These are phyloP conservation scores for Corapipo altera DNA, from an alignment of 2,113 vertebrate species.

Conservation along the genomic window DNA sequence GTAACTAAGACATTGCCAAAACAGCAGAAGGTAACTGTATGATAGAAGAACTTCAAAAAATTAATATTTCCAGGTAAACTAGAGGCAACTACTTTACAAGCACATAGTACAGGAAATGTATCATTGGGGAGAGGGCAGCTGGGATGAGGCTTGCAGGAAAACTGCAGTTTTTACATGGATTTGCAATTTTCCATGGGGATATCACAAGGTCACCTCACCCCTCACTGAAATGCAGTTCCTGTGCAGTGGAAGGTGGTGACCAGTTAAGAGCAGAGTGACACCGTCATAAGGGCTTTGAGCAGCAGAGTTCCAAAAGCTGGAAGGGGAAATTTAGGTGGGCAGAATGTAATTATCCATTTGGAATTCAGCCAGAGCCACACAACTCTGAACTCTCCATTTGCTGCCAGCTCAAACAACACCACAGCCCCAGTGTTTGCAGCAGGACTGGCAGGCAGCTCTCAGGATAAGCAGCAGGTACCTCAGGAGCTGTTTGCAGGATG, in stretches of 20 bases:
- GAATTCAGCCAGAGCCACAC: background rate
- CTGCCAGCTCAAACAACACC: background rate
- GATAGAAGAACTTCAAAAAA: background rate
- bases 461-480: background rate
- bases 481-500: background rate
- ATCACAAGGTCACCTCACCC: background rate
- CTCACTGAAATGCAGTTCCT: background rate
- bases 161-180: background rate
- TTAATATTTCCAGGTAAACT: background rate
- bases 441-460: background rate
- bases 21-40: background rate
- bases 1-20: background rate
- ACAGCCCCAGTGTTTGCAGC: background rate
- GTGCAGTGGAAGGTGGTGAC: background rate
- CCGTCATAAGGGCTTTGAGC: background rate
- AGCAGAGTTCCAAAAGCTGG: background rate
- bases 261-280: background rate
- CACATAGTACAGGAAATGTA: background rate
- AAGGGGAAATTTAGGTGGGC: background rate
- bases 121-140: background rate
- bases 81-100: background rate
- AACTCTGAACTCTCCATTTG: background rate
- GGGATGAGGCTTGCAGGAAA: background rate
- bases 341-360: conserved; percentile 36
- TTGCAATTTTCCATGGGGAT: background rate